These are phyloP conservation scores for Thryonomys swinderianus DNA, from an alignment of 2,113 vertebrate genomes.

Conservation along the genomic window DNA sequence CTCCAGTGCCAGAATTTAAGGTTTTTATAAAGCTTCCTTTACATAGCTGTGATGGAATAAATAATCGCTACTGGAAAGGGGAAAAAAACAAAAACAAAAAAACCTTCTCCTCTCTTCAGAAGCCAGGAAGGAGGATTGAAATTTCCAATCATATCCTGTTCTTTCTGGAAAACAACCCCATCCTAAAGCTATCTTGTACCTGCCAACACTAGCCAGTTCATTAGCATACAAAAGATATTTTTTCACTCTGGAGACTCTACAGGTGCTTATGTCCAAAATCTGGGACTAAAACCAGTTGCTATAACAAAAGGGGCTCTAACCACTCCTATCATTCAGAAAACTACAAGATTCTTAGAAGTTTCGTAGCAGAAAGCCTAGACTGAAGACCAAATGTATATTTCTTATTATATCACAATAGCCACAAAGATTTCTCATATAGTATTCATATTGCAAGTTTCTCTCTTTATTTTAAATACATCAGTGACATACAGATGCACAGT, in stretches of 20 bases:
- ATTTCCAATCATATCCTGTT: background rate
- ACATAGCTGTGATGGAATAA: background rate
- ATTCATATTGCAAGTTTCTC: background rate
- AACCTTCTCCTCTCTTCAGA: background rate
- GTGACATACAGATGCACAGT: background rate
- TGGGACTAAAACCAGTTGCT: background rate
- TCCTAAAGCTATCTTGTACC: background rate
- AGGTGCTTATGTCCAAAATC: background rate
- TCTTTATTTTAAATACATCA: background rate
- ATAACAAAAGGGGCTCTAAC: background rate
- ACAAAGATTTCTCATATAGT: background rate
- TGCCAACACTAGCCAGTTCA: background rate
- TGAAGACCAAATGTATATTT: background rate
- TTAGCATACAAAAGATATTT: background rate
- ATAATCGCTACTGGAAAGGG: background rate
- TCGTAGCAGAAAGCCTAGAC: background rate
- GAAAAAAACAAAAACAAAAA: background rate
- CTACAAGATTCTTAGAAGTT: background rate
- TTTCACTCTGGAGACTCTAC: background rate
- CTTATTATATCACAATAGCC: background rate
- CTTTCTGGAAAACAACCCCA: background rate
- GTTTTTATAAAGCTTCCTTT: background rate
- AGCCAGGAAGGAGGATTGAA: background rate
- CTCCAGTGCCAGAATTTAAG: background rate
- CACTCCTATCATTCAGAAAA: background rate